phyloP scores from a whole-genome alignment of 1,140 invertebrate species.

The Platorchestia sp. region DNA sequence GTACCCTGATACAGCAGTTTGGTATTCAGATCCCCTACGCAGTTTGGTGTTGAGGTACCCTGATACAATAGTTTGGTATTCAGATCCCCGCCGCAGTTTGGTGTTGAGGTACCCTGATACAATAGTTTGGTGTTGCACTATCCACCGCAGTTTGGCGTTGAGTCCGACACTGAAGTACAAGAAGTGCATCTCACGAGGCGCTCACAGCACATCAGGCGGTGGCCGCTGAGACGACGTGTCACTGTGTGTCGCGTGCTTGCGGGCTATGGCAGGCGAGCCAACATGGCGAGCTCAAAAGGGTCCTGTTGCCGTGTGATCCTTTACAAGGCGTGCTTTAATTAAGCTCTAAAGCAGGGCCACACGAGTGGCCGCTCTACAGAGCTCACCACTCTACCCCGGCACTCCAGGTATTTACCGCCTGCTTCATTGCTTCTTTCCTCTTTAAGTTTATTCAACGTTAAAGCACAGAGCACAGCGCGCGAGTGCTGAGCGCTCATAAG shows the following conservation, averaged over 20 bases:
- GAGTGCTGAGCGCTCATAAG: neutral
- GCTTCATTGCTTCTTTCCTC: slow-evolving; percentile 6
- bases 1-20: neutral
- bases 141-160: no score
- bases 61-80: neutral
- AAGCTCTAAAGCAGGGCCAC: neutral
- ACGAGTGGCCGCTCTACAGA: neutral
- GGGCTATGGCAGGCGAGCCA: neutral
- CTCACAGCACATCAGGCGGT: neutral
- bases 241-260: neutral
- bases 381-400: neutral
- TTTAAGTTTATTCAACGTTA: slow-evolving; percentile 3
- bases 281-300: neutral
- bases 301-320: neutral
- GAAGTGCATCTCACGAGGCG: neutral
- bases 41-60: neutral
- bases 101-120: neutral
- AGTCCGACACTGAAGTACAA: no score
- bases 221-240: neutral
- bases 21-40: neutral
- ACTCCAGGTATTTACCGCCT: neutral
- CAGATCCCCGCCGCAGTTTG: neutral
- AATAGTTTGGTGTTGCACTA: no score
- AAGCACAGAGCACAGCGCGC: neutral
- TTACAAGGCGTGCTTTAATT: slow-evolving; percentile 1